phyloP scores from a whole-genome alignment of 2,797 vertebrate species.

The Vultur gryphus region DNA sequence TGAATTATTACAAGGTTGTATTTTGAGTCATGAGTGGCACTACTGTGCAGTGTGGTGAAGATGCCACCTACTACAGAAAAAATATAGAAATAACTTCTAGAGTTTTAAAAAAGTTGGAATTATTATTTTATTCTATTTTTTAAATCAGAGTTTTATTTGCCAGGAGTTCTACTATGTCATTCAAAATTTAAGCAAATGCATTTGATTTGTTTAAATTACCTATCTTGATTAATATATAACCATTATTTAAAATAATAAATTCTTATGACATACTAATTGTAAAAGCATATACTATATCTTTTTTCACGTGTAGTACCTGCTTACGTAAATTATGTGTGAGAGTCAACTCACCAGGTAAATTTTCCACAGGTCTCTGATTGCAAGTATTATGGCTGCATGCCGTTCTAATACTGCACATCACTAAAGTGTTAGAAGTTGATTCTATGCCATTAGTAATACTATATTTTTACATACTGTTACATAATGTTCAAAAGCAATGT shows the following conservation, averaged over 20 bases:
- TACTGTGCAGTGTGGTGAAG: neutral
- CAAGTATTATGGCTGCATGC: neutral
- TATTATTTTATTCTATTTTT: neutral
- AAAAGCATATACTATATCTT: neutral
- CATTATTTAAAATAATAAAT: neutral
- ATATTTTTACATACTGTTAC: neutral
- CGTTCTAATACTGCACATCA: neutral
- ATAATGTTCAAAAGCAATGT: neutral
- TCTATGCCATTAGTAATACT: neutral
- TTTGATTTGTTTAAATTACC: neutral
- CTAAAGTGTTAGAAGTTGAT: neutral
- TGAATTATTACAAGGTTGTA: neutral
- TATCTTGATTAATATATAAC: neutral
- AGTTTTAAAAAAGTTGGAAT: neutral
- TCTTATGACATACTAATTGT: neutral
- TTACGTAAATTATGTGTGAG: neutral
- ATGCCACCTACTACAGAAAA: neutral
- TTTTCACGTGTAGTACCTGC: neutral
- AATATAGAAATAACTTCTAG: fast-evolving
- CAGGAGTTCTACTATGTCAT: fast-evolving
- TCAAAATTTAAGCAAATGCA: neutral
- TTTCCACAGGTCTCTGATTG: neutral
- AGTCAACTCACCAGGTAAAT: neutral
- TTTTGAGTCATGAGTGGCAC: neutral
- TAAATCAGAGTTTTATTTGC: neutral